A percentile compares a stretch with the other conserved stretches of the same genome.
Evolutionary conservation across 2,888 invertebrate species (phyloP).

Genomic region (Eristalinus sepulchralis): DNA sequence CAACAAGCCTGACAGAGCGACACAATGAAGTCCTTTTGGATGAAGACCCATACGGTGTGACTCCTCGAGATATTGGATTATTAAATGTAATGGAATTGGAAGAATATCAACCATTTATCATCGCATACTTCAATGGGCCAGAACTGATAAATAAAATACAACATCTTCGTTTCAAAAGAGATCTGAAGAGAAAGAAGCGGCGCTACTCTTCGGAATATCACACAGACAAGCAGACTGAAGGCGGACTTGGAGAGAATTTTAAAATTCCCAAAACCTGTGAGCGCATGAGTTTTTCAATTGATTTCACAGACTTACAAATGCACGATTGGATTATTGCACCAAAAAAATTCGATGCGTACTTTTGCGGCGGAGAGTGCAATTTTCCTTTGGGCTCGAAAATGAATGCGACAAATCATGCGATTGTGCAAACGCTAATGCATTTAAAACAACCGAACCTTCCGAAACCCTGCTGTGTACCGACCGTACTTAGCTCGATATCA

Average conservation of each 20-base stretch:
- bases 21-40: slow-evolving; percentile 81
- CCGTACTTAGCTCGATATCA: slow-evolving; percentile 91
- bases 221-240: slow-evolving; percentile 36
- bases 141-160: slow-evolving; percentile 84
- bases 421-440: slow-evolving; percentile 95
- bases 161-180: slow-evolving; percentile 77
- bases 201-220: slow-evolving; percentile 75
- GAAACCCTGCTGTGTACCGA: slow-evolving; percentile 96
- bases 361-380: slow-evolving; percentile 95
- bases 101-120: slow-evolving; percentile 94
- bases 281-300: slow-evolving; percentile 93
- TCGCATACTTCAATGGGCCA: slow-evolving; percentile 90
- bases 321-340: slow-evolving; percentile 98
- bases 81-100: slow-evolving; percentile 83
- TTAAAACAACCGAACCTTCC: slow-evolving; percentile 91
- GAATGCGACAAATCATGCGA: slow-evolving; percentile 98
- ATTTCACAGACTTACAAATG: slow-evolving; percentile 93
- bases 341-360: slow-evolving; percentile 95
- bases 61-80: slow-evolving; percentile 89
- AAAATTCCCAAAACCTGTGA: slow-evolving; percentile 87
- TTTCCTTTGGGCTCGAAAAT: slow-evolving; percentile 95
- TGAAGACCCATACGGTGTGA: slow-evolving; percentile 86
- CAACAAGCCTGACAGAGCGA: neutral
- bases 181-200: slow-evolving; percentile 81
- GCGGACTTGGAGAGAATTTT: slow-evolving; percentile 70